These are phyloP conservation scores for Hemiprocne comata DNA, from an alignment of 2,113 vertebrate genomes.

Conservation along the genomic window DNA sequence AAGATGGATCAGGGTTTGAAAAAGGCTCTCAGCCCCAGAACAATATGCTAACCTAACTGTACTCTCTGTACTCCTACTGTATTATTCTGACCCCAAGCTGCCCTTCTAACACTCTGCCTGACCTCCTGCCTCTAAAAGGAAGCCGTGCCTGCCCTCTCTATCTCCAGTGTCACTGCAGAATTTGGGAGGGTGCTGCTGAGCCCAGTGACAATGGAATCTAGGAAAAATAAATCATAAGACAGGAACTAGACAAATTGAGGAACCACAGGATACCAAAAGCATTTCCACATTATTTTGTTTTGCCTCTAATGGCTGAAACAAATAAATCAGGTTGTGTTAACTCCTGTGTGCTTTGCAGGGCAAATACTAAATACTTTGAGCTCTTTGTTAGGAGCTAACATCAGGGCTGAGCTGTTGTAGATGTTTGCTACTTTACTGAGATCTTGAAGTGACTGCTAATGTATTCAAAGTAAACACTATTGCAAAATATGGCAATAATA, in stretches of 20 bases:
- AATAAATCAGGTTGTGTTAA: conserved; percentile 75
- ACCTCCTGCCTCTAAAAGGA: conserved; percentile 80
- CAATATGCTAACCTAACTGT: conserved; percentile 75
- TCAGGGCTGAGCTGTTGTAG: background rate
- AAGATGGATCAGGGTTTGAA: conserved; percentile 76
- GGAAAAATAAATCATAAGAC: conserved; percentile 82
- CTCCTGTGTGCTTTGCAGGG: conserved; percentile 56
- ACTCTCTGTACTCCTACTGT: conserved; percentile 68
- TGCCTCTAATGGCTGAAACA: conserved; percentile 69
- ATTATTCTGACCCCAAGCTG: conserved; percentile 81
- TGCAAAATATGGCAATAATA: background rate
- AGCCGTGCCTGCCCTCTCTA: conserved; percentile 65
- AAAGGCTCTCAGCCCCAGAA: conserved; percentile 63
- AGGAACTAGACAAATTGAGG: conserved; percentile 74
- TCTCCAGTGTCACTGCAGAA: conserved; percentile 71
- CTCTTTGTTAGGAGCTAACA: conserved; percentile 18
- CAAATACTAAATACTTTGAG: conserved; percentile 38
- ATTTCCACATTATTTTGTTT: conserved; percentile 65
- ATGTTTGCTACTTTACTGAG: background rate
- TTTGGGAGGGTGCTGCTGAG: conserved; percentile 72
- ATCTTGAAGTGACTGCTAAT: background rate
- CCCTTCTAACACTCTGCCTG: conserved; percentile 79
- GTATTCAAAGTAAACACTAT: background rate
- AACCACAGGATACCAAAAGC: conserved; percentile 70
- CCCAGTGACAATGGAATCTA: conserved; percentile 75